phyloP scores from a whole-genome alignment of 2,113 vertebrate genomes.

The Microtus montanus region DNA sequence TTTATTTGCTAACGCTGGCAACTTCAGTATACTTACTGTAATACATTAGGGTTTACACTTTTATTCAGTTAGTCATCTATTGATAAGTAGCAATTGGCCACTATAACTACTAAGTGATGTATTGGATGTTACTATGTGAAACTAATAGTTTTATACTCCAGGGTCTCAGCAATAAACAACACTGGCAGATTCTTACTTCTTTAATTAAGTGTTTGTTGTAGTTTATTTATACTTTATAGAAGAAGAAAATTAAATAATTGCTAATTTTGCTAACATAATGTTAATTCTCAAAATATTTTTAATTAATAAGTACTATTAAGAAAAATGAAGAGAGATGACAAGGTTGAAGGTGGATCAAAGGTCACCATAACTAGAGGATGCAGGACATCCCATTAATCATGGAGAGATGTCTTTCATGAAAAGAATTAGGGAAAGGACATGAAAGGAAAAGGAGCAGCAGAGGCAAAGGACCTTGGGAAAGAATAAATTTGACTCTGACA shows the following conservation, averaged over 20 bases:
- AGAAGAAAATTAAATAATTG: slow-evolving; percentile 1
- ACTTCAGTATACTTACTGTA: not conserved
- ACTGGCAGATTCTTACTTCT: not conserved
- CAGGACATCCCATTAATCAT: not conserved
- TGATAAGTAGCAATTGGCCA: not conserved
- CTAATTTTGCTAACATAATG: not conserved
- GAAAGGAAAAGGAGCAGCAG: not conserved
- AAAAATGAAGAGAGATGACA: not conserved
- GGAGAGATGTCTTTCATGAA: not conserved
- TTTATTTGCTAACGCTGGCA: slow-evolving; percentile 5
- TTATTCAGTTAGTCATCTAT: slow-evolving; percentile 27
- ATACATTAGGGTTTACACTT: not conserved
- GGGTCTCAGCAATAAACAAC: not conserved
- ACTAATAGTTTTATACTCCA: not conserved
- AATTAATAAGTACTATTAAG: not conserved
- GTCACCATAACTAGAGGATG: not conserved
- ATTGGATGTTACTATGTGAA: not conserved
- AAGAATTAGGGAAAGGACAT: not conserved
- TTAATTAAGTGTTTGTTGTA: not conserved
- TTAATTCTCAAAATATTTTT: not conserved
- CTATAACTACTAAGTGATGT: slow-evolving; percentile 33
- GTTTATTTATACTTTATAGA: not conserved
- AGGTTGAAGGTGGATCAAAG: not conserved
- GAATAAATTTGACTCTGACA: not conserved
- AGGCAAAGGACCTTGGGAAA: not conserved